Percentiles rank a stretch among this genome's conserved stretches.
phyloP scores from a whole-genome alignment of 2,888 invertebrate genomes.

The Pherbina coryleti region DNA sequence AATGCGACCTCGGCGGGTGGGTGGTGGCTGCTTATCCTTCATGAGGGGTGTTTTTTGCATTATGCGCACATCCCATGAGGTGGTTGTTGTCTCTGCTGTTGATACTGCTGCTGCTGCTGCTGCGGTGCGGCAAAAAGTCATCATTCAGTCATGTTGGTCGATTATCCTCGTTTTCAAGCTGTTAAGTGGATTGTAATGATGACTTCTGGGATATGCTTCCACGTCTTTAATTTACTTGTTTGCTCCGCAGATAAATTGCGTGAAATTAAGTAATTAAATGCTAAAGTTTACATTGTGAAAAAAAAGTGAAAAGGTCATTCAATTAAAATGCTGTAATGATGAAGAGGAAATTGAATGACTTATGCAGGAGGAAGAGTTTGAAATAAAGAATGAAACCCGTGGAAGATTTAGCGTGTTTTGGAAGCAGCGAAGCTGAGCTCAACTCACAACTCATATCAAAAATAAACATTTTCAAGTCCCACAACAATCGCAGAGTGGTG shows the following conservation, averaged over 20 bases:
- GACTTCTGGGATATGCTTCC: conserved; percentile 30
- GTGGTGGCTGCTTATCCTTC: background rate
- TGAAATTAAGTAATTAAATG: conserved; percentile 66
- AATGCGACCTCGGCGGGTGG: background rate
- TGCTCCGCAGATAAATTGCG: conserved; percentile 58
- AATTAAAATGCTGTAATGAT: conserved; percentile 34
- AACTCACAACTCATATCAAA: background rate
- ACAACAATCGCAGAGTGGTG: too few species aligned
- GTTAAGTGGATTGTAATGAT: conserved; percentile 47
- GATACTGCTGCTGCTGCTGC: background rate
- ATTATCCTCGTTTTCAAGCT: conserved; percentile 31
- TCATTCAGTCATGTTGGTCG: background rate
- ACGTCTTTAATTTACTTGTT: background rate
- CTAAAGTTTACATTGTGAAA: conserved; percentile 53
- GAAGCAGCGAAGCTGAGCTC: background rate
- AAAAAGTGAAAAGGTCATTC: conserved; percentile 42
- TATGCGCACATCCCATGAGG: background rate
- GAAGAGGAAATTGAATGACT: background rate
- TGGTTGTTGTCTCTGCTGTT: background rate
- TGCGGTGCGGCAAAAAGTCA: conserved; percentile 9
- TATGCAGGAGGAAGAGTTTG: background rate
- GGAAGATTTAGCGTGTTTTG: background rate
- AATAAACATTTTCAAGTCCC: too few species aligned
- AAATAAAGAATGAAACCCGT: too few species aligned
- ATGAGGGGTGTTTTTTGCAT: conserved; percentile 1